Conservation (phyloP, 2,113 vertebrate species). For the Haplochromis burtoni region DNA sequence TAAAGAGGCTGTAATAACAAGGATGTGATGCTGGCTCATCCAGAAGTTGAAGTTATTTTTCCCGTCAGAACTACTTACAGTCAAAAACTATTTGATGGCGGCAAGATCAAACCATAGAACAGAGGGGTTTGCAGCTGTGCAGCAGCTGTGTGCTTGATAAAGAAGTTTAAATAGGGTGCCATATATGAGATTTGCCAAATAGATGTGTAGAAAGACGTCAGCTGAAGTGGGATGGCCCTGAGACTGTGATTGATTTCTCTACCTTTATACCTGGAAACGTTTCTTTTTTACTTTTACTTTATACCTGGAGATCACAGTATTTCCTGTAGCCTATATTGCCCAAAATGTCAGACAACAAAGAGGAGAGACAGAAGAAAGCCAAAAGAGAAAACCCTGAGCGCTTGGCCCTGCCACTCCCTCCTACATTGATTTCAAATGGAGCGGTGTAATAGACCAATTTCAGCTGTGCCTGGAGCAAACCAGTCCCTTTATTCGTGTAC, state of each 20-base stretch:
- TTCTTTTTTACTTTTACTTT: not conserved
- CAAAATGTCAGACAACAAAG: not conserved
- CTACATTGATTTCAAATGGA: conserved; percentile 50
- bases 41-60: not conserved
- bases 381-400: not conserved
- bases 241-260: not conserved
- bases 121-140: not conserved
- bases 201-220: not conserved
- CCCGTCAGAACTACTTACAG: not conserved
- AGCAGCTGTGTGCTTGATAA: not conserved
- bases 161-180: not conserved
- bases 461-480: conserved; percentile 56
- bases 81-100: not conserved
- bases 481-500: conserved; percentile 48
- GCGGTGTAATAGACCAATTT: conserved; percentile 66
- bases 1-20: not conserved
- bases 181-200: accelerated
- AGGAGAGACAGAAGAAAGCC: not conserved
- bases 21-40: not conserved
- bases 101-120: not conserved
- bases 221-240: not conserved
- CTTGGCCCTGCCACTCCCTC: conserved; percentile 24
- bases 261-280: not conserved
- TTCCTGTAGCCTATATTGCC: not conserved
- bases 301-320: not conserved